Conservation (phyloP, 2,113 vertebrate genomes). For the Xyrauchen texanus region DNA sequence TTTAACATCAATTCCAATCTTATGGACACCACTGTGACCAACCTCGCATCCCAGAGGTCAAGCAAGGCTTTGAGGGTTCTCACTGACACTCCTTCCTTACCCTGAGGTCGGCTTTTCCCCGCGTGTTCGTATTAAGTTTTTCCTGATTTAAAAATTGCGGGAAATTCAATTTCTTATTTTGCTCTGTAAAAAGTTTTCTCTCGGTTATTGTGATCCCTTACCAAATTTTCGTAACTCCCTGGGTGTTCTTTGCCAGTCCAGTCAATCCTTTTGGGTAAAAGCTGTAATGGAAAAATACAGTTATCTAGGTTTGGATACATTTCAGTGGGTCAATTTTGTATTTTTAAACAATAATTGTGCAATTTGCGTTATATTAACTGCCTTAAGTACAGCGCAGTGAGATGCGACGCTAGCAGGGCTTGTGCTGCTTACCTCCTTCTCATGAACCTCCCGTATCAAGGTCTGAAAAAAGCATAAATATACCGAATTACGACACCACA, state of each 20-base stretch:
- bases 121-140: slow-evolving; percentile 63
- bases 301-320: slow-evolving; percentile 50
- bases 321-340: slow-evolving; percentile 43
- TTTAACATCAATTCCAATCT: slow-evolving; percentile 72
- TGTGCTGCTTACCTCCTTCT: slow-evolving; percentile 90
- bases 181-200: slow-evolving; percentile 85
- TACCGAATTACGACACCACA: slow-evolving; percentile 63
- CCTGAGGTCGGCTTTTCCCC: slow-evolving; percentile 45
- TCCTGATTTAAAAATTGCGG: slow-evolving; percentile 92
- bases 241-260: slow-evolving; percentile 96
- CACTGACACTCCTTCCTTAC: slow-evolving; percentile 34
- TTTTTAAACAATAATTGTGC: slow-evolving; percentile 65
- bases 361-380: slow-evolving; percentile 62
- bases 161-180: slow-evolving; percentile 98
- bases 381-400: slow-evolving; percentile 68
- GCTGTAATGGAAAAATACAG: slow-evolving; percentile 71
- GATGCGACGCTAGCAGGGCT: slow-evolving; percentile 70
- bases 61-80: slow-evolving; percentile 37
- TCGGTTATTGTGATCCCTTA: slow-evolving; percentile 81
- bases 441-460: slow-evolving; percentile 95
- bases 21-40: slow-evolving; percentile 63
- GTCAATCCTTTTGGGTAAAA: slow-evolving; percentile 90
- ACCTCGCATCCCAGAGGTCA: slow-evolving; percentile 56
- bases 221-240: slow-evolving; percentile 95
- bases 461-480: slow-evolving; percentile 86